Evolutionary conservation across 2,888 invertebrate genomes (phyloP), one percentile per base, ranked within the genome.

Genomic region (Sylvicola fuscatus): DNA sequence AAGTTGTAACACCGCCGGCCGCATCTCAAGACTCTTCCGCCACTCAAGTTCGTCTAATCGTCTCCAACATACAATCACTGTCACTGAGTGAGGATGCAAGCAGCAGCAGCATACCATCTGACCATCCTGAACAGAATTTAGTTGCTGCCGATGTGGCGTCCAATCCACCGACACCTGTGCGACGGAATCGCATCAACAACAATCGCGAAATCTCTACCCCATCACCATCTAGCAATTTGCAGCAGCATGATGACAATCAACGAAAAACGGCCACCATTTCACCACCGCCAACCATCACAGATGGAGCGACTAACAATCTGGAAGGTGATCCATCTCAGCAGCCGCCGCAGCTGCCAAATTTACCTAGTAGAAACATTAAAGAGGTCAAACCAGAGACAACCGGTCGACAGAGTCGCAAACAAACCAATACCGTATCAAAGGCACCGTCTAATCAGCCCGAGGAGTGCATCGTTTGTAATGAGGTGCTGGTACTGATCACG

Each of bases 401-500:
- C 30, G 39, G 40, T 8, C 37, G 39, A 14, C 43, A 42, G 11
- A 41, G 42, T 33, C 37, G 42, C 7, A 43, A 41, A 28, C 41
- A 42, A 37, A 12, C 39, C 14, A 42, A 40, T 34, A 41, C 40
- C 29, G 34, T 40, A 4, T 32, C 27, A 10, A 31, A 31, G 27
- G 16, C 34, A 10, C n/a, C n/a, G 7, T 13, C 12, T 7, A 29
- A 29, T 29, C 12, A 60, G 41, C 62, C 63, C 8, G 61, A 61
- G 16, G 73, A 75, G 49, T 80, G 81, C 52, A 59, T 71, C 35
- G 70, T 82, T 3, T 82, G 82, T 52, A 71, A 72, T 29, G 80
- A 80, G 49, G 54, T 68, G 32, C 65, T 71, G 3, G 66, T 66
- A 41, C 61, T 70, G 40, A 70, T 79, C 3, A 61, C 60, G 36